These are phyloP conservation scores for Zele albiditarsus DNA, from an alignment of 2,888 invertebrate genomes.

Conservation along the genomic window DNA sequence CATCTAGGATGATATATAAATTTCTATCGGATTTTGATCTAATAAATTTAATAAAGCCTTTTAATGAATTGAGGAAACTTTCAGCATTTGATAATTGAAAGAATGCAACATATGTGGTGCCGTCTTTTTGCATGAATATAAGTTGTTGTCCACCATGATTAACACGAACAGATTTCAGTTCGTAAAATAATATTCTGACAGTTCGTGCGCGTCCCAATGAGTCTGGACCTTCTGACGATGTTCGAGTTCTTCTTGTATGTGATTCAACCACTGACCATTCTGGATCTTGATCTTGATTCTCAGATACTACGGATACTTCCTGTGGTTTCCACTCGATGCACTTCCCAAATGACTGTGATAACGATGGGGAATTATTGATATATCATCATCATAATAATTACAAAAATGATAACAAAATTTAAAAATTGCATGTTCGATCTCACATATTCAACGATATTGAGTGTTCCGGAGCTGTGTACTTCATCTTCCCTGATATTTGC, in stretches of 20 bases:
- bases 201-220: conserved; percentile 72
- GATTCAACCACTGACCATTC: conserved; percentile 91
- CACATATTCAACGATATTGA: conserved; percentile 80
- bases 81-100: conserved; percentile 91
- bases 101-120: conserved; percentile 85
- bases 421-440: conserved; percentile 52
- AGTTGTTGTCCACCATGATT: conserved; percentile 76
- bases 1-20: conserved; percentile 82
- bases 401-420: background rate
- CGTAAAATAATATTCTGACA: conserved; percentile 77
- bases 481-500: conserved; percentile 75
- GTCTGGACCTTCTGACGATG: conserved; percentile 70
- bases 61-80: conserved; percentile 79
- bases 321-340: conserved; percentile 89
- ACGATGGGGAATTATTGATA: conserved; percentile 35
- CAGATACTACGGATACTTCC: conserved; percentile 85
- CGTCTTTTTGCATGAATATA: conserved; percentile 81
- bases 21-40: conserved; percentile 84
- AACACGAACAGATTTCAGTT: conserved; percentile 80
- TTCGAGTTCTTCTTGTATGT: conserved; percentile 79
- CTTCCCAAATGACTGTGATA: conserved; percentile 74
- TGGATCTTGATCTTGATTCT: conserved; percentile 81
- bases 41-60: conserved; percentile 78
- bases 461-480: conserved; percentile 79
- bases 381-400: conserved; percentile 5